Conservation (phyloP, 2,888 invertebrate genomes). For the Acanthosepion pharaonis region DNA sequence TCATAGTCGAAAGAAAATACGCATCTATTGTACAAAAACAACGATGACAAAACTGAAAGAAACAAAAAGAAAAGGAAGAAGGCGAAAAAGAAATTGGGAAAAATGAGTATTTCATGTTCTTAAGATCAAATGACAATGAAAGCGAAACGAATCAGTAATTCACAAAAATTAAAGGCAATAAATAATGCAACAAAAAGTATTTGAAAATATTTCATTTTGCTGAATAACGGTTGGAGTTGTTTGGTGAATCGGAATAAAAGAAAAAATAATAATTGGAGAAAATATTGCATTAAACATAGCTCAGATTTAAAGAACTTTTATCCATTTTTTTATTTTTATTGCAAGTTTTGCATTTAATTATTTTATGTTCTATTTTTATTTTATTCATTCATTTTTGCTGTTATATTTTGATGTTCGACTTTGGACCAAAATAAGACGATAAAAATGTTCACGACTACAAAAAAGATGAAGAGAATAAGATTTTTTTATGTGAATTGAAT, state of each 20-base stretch:
- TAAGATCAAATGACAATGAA: conserved; percentile 5
- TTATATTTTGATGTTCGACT: background rate
- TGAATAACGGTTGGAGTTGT: background rate
- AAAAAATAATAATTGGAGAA: background rate
- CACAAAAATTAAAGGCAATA: conserved; percentile 8
- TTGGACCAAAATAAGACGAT: background rate
- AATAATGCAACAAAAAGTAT: background rate
- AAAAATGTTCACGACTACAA: background rate
- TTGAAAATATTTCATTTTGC: conserved; percentile 33
- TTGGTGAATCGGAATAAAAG: background rate
- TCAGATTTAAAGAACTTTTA: background rate
- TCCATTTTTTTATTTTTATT: background rate
- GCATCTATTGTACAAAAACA: background rate
- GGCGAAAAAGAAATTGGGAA: background rate
- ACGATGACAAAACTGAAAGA: background rate
- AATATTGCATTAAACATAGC: conserved; percentile 17
- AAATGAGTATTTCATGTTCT: background rate
- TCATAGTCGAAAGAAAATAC: background rate
- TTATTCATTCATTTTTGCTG: background rate
- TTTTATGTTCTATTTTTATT: no score
- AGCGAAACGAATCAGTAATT: background rate
- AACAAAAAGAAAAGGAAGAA: background rate
- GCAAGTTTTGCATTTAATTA: background rate
- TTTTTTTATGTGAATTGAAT: background rate
- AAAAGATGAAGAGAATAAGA: background rate